phyloP scores from a whole-genome alignment of 2,113 vertebrate species.

The Ursus arctos region DNA sequence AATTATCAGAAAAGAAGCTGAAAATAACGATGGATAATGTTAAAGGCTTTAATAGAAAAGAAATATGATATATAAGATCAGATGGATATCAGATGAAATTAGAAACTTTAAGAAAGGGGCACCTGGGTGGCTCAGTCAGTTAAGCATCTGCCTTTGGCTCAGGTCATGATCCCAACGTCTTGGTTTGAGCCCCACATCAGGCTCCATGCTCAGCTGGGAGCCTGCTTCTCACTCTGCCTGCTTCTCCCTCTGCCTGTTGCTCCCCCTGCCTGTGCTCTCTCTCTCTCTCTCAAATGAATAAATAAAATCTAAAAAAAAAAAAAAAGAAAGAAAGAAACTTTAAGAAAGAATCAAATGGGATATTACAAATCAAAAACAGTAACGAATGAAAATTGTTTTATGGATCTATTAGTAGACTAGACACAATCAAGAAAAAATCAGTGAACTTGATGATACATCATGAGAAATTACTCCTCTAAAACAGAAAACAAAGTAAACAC shows the following conservation, averaged over 20 bases:
- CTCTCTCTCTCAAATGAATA: no score
- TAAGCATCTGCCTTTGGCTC: no score
- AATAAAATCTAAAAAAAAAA: no score
- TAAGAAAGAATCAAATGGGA: background rate
- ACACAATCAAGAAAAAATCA: background rate
- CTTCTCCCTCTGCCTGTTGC: no score
- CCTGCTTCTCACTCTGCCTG: no score
- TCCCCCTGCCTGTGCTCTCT: no score
- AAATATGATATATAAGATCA: background rate
- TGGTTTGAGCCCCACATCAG: no score
- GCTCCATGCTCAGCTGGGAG: no score
- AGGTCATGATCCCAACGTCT: no score
- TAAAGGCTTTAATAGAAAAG: background rate
- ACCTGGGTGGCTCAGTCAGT: no score
- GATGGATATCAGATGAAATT: background rate
- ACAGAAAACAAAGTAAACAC: background rate
- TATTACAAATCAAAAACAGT: background rate
- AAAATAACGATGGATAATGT: background rate
- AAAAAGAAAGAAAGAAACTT: background rate
- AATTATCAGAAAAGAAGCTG: background rate
- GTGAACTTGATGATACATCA: background rate
- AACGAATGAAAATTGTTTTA: constrained; percentile 4
- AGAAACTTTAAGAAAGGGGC: background rate
- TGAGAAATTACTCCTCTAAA: background rate
- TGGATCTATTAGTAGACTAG: background rate